Evolutionary conservation across 2,113 vertebrate species (phyloP).

Genomic region (Sebastes schlegelii): DNA sequence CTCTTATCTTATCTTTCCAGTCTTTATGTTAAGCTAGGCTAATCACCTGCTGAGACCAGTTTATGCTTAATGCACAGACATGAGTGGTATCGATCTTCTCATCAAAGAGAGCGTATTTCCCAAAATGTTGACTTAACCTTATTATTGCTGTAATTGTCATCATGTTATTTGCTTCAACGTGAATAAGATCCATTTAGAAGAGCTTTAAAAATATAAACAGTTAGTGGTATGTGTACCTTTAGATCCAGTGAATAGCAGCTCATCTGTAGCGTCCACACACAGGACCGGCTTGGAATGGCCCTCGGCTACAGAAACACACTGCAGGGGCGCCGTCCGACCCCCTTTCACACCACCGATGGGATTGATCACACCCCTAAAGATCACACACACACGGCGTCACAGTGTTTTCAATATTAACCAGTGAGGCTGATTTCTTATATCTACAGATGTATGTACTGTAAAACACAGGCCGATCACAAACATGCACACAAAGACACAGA

Average conservation of each 20-base stretch:
- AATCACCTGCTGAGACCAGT: too few species aligned
- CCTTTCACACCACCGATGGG: conserved; percentile 92
- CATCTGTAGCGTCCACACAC: conserved; percentile 95
- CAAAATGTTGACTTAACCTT: neutral
- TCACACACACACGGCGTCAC: conserved; percentile 48
- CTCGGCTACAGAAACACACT: conserved; percentile 94
- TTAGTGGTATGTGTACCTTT: conserved; percentile 86
- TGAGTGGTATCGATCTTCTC: neutral
- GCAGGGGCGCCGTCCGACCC: conserved; percentile 91
- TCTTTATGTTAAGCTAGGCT: too few species aligned
- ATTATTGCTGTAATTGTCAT: neutral
- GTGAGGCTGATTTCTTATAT: neutral
- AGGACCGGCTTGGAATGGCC: conserved; percentile 97
- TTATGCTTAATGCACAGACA: too few species aligned
- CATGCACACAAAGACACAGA: conserved; percentile 56
- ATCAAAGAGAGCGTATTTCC: neutral
- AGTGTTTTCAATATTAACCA: conserved; percentile 10
- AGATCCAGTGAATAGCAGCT: conserved; percentile 95
- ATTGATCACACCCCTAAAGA: conserved; percentile 92
- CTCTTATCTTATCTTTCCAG: too few species aligned
- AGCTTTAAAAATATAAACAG: neutral
- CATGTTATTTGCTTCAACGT: neutral
- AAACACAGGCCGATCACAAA: conserved; percentile 24
- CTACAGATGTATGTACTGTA: conserved; percentile 5
- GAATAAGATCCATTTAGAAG: neutral